Evolutionary conservation across 2,113 vertebrate species (phyloP), one percentile per base, ranked within the genome.

Genomic region (Trachemys scripta): DNA sequence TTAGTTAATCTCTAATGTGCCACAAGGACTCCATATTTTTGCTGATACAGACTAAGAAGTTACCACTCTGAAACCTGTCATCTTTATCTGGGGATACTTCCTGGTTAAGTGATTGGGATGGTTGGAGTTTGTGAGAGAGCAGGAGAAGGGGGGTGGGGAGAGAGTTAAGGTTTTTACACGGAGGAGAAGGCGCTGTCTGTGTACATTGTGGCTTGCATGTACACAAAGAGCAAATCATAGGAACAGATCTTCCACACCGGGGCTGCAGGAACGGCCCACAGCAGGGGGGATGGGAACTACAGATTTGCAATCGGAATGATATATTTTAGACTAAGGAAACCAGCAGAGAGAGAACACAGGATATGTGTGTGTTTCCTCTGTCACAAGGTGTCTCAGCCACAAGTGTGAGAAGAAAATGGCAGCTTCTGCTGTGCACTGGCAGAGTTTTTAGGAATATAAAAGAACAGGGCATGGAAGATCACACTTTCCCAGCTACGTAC

Each of bases 401-500:
- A 35, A 0, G 29, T 29, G 35, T 4, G 22, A 38, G 53, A 82
- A 62, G 38, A 11, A 9, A 12, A 1, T 5, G 19, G 20, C 51
- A 76, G 0, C 54, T 85, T 81, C 51, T 80, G 29, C 35, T 72
- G 8, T 42, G 17, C 7, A 65, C 20, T 16, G 29, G 0, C 17
- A n/a, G 57, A 45, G 45, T 57, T 25, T 27, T 76, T 85, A 84
- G 51, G 42, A 54, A 13, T 38, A 14, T 25, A 50, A 20, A 3
- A 62, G 29, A 79, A 27, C 6, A 1, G 0, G 22, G 31, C 8
- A 50, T 8, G 27, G 56, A 19, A 35, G 25, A 78, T 82, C 2
- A 5, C 53, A 1, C 4, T 84, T 89, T 84, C 53, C 2, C 57
- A 45, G 57, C 87, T 88, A 53, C 27, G 31, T 27, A 22, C 10